Conservation (phyloP, 2,113 vertebrate species). For the Carettochelys insculpta region DNA sequence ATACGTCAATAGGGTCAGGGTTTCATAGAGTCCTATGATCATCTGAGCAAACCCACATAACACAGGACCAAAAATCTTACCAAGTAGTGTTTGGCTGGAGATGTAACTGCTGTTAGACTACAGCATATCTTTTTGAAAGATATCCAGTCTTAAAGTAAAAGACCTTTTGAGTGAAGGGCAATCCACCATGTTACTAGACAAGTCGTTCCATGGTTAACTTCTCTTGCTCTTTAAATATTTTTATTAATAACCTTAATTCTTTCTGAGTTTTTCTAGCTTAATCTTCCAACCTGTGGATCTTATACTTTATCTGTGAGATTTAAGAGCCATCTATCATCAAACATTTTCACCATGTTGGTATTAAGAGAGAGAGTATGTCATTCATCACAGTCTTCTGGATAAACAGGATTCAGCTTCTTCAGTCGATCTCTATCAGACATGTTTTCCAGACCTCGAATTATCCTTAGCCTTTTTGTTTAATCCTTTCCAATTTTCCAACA, state of each 20-base stretch:
- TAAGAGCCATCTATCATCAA: background rate
- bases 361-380: too few species aligned
- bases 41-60: background rate
- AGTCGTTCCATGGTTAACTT: background rate
- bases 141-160: background rate
- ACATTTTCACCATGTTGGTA: background rate
- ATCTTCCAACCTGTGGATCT: background rate
- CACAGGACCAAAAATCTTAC: background rate
- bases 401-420: background rate
- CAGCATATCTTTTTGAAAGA: background rate
- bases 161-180: background rate
- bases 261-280: background rate
- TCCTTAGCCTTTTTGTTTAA: too few species aligned
- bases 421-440: conserved; percentile 9
- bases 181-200: background rate
- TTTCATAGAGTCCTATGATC: background rate
- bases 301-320: background rate
- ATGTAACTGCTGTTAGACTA: background rate
- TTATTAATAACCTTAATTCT: background rate
- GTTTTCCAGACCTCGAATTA: conserved; percentile 30
- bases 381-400: background rate
- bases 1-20: background rate
- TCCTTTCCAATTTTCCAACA: too few species aligned
- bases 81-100: background rate
- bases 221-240: background rate